These are phyloP conservation scores for Calosoma granatense DNA, from an alignment of 1,140 invertebrate genomes.

Conservation along the genomic window DNA sequence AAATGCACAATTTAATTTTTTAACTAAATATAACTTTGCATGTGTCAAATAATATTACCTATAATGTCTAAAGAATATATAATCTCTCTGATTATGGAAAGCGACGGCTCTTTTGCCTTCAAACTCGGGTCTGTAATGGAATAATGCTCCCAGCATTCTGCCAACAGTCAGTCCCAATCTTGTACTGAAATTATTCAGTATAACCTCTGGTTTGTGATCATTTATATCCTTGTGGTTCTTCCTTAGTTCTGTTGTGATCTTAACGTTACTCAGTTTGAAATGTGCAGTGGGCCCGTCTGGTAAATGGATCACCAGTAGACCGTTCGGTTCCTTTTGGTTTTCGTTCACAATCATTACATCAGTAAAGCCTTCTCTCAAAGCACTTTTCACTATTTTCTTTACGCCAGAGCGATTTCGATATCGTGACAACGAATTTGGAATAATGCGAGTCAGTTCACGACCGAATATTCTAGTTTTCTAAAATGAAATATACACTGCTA, in stretches of 20 bases:
- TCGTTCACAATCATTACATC: constrained; percentile 93
- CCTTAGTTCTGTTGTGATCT: constrained; percentile 68
- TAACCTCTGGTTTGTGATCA: constrained; percentile 83
- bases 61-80: constrained; percentile 97
- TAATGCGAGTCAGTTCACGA: constrained; percentile 77
- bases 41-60: constrained; percentile 52
- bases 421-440: constrained; percentile 79
- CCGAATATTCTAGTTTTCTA: constrained; percentile 87
- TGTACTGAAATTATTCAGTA: constrained; percentile 94
- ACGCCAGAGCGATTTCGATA: constrained; percentile 77
- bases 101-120: constrained; percentile 86
- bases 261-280: constrained; percentile 71
- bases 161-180: constrained; percentile 81
- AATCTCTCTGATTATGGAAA: constrained; percentile 98
- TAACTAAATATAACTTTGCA: constrained; percentile 12
- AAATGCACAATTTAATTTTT: constrained; percentile 3
- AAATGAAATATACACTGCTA: constrained; percentile 23
- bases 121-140: constrained; percentile 94
- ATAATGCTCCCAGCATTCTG: constrained; percentile 90
- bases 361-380: constrained; percentile 66
- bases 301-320: constrained; percentile 83
- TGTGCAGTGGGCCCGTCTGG: constrained; percentile 93
- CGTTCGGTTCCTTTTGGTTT: constrained; percentile 84
- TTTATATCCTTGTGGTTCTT: constrained; percentile 70
- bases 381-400: constrained; percentile 84